Evolutionary conservation across 2,888 invertebrate genomes (phyloP), one percentile per base, ranked within the genome.

Genomic region (Dioctria linearis): DNA sequence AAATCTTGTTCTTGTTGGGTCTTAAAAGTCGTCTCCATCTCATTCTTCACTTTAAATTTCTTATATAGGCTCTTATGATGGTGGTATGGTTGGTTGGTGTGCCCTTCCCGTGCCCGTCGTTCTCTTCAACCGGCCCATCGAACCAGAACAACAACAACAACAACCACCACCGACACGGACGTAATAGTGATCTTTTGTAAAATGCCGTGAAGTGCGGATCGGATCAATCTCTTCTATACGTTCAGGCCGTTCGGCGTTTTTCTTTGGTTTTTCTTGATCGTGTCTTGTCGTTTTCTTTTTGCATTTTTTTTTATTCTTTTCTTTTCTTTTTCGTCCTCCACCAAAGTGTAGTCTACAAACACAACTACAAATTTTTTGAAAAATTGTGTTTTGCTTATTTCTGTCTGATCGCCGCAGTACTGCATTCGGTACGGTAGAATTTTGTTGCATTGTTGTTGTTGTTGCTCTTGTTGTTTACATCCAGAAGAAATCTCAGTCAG

Each of bases 191-290:
- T 71, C 71, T 71, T 71, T 71, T 71, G 71, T 71, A 39, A 71
- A 71, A 51, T 51, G 71, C 71, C 71, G 71, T 71, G 51, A 71
- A 71, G 71, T 71, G 71, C 71, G 71, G 71, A 71, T 71, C 71
- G 71, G 71, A 71, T 71, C 71, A 71, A 71, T 71, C 71, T 71
- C n/a, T 25, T 25, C 25, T 25, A 25, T 51, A 51, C 71, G 71
- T 51, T 54, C 54, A 11, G 69, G 69, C 6, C 49, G 71, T 40
- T 67, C 51, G 71, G 71, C 40, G 63, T 63, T 63, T 39, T 13
- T 8, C 71, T 71, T 71, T 71, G 54, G 71, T 54, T 39, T 46
- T 71, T 71, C 51, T 46, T 49, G 54, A 46, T 46, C 46, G 49
- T 5, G 49, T 71, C 51, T 71, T 51, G 13, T 71, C 71, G 9